Percentiles rank a stretch among this genome's conserved stretches.
Evolutionary conservation across 2,113 vertebrate species (phyloP).

Genomic region (Pholis gunnellus): DNA sequence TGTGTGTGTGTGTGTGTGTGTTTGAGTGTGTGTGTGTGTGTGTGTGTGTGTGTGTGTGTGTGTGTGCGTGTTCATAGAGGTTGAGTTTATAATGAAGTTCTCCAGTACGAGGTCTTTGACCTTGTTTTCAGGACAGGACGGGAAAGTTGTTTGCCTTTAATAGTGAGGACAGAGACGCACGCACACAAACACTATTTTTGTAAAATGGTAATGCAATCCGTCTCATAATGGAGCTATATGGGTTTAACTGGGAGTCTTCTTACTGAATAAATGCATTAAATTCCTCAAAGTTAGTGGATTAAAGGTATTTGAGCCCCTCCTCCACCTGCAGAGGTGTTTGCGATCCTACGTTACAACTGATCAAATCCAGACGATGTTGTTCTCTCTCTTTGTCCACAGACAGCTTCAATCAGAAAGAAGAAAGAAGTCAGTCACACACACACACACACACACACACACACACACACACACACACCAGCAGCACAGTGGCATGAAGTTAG

Average conservation of each 20-base stretch:
- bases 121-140: conserved; percentile 54
- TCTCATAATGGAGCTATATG: not conserved
- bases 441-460: conserved; percentile 6
- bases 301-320: not conserved
- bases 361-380: not conserved
- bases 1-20: conserved; percentile 2
- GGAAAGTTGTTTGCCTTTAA: conserved; percentile 53
- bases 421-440: not conserved
- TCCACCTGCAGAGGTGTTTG: not conserved
- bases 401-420: conserved; percentile 22
- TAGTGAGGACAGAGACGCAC: not conserved
- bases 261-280: not conserved
- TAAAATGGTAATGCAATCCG: not conserved
- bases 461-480: conserved; percentile 1
- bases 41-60: conserved; percentile 20
- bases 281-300: not conserved
- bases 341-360: not conserved
- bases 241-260: not conserved
- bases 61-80: not conserved
- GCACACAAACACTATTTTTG: not conserved
- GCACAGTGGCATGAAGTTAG: conserved; percentile 21
- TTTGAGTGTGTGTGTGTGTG: conserved; percentile 10
- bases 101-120: conserved; percentile 38
- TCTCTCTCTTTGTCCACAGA: not conserved
- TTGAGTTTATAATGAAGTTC: conserved; percentile 47